Evolutionary conservation across 2,888 invertebrate species (phyloP).

Genomic region (Lepeophtheirus nordmannii): DNA sequence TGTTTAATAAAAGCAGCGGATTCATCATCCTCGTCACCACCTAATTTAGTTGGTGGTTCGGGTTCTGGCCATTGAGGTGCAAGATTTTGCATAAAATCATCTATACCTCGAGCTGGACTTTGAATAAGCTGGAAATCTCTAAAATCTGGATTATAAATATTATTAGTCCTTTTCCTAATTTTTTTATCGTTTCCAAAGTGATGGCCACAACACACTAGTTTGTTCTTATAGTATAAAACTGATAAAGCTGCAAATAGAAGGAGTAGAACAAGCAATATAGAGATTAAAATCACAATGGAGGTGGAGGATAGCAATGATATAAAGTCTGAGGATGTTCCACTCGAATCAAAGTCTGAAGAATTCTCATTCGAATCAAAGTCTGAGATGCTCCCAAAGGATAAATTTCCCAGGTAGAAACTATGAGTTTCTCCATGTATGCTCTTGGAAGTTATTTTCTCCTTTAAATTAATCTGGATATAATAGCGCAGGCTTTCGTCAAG

Average conservation of each 20-base stretch:
- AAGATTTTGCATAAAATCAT: constrained; percentile 22
- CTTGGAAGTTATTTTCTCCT: no score
- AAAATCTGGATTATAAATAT: not conserved
- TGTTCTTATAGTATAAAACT: not conserved
- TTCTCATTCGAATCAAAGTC: not conserved
- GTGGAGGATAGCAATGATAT: not conserved
- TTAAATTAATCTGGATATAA: constrained; percentile 22
- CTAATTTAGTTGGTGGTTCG: constrained; percentile 1
- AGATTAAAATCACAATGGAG: no score
- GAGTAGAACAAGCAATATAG: not conserved
- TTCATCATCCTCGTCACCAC: not conserved
- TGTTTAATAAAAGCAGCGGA: not conserved
- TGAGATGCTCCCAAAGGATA: not conserved
- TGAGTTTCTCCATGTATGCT: constrained; percentile 10
- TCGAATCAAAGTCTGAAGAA: not conserved
- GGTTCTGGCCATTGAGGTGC: constrained; percentile 25
- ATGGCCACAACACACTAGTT: not conserved
- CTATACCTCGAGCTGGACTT: constrained; percentile 2
- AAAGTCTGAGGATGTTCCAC: not conserved
- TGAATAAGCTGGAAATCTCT: constrained; percentile 3
- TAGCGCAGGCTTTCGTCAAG: constrained; percentile 1
- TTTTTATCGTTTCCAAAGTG: not conserved
- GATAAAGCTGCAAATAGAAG: not conserved
- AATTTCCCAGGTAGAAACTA: not conserved
- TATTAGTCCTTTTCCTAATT: not conserved